Base-by-base conservation (phyloP, 2,888 invertebrate genomes). In the Hirtodrosophila confusa region DNA sequence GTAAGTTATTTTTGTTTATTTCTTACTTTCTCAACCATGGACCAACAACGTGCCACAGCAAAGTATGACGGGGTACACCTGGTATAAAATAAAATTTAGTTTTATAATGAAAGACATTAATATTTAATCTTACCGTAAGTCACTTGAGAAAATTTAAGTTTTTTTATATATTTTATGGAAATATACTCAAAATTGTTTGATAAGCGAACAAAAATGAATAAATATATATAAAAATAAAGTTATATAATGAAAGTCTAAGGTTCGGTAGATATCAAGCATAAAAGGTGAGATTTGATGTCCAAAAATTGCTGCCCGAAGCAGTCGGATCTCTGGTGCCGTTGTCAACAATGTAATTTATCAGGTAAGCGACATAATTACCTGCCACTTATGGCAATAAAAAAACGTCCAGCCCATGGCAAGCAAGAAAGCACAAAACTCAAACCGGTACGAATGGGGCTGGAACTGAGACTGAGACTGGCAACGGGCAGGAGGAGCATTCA, bases 311-410 rank as follows among this genome's bases (percentile, higher is more conserved):
- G 55, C 58, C 41, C 8, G 17, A 9, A n/a, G 49, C 69, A 9
- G n/a, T 56, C 11, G 56, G 33, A 35, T 31, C 73, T 78, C 64
- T 41, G 69, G 76, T 53, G 73, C 61, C 76, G 86, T 86, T 88
- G 89, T 88, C 89, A 78, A 87, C 89, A 87, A 88, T 82, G 88
- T 89, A 88, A 88, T 88, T 89, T 88, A 88, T 88, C 88, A 89
- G 88, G 82, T 70, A 78, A 80, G 90, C 88, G 88, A 88, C 88
- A 88, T 88, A 89, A 88, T 88, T 89, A 89, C 89, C 89, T 89
- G 79, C 90, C 88, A 89, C 89, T 88, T 89, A 88, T 85, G 90
- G 88, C 86, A 89, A 89, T 86, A 80, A 89, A 88, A 87, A 86
- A 87, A 9, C 43, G 69, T 65, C 50, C 67, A 66, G 50, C 69